Base-by-base conservation (phyloP, 2,113 vertebrate species). In the Vidua chalybeata region DNA sequence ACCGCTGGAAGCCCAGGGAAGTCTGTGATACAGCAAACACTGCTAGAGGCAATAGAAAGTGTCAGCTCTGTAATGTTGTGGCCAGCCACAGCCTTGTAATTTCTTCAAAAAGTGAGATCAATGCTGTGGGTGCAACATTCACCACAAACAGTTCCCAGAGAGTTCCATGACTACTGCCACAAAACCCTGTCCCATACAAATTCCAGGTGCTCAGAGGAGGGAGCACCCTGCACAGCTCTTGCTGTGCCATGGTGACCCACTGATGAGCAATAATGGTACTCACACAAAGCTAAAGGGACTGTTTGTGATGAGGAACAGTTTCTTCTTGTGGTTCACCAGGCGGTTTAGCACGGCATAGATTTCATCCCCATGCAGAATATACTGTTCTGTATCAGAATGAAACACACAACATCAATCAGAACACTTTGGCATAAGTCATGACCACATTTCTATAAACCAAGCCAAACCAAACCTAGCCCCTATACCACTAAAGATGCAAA, bases 221-320 rank as follows among this genome's bases (percentile, higher is more conserved):
- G 46, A 58, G 9, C 0, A 0, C 27, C 9, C 68, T 35, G 84
- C 63, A 59, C 51, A 73, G 71, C 33, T 63, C 71, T 33, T 39
- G 41, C 26, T 68, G 84, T 39, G 61, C 68, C 5, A 2, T 6
- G 56, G 33, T n/a, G 49, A 83, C 41, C 30, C 56, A 28, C 2
- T n/a, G 1, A 27, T 33, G 74, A 39, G 37, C n/a, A 51, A 7
- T 30, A 41, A 48, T 1, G 4, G 69, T 88, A 97, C 98, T 98
- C 92, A 98, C 98, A 98, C 98, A 59, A 98, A 98, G 81, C 97
- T 98, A 41, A 98, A 98, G 52, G 98, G 98, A 35, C 98, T 98
- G 89, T 98, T 98, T 80, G 98, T 98, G 83, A 98, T 98, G 83
- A 98, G 98, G 94, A 98, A 98, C 28, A 98, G 97, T 66, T 98